Evolutionary conservation across 2,888 invertebrate species (phyloP).

Genomic region (Phania funesta): DNA sequence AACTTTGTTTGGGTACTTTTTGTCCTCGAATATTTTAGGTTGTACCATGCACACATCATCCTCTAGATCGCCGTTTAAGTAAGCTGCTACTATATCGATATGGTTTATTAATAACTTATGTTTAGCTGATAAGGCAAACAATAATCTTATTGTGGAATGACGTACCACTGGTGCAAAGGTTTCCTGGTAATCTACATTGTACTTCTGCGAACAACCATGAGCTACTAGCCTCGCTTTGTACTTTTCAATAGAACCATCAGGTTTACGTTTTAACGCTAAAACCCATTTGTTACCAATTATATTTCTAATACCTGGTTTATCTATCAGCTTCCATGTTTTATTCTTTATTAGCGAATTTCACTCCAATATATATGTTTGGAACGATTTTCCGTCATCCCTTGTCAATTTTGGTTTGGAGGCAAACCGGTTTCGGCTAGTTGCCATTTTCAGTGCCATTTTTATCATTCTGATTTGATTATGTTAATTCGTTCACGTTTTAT

Average conservation of each 20-base stretch:
- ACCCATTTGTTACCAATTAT: too few species aligned
- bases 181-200: conserved; percentile 38
- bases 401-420: too few species aligned
- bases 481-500: too few species aligned
- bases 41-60: neutral
- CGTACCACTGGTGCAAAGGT: conserved; percentile 43
- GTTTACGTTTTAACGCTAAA: too few species aligned
- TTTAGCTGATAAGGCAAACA: conserved; percentile 44
- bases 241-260: too few species aligned
- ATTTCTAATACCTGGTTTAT: neutral
- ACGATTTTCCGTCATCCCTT: too few species aligned
- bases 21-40: neutral
- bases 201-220: conserved; percentile 41
- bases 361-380: too few species aligned
- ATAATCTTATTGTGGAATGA: conserved; percentile 14
- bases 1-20: neutral
- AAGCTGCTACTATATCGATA: neutral
- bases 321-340: neutral
- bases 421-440: too few species aligned
- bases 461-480: too few species aligned
- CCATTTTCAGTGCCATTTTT: too few species aligned
- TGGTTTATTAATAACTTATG: conserved; percentile 3
- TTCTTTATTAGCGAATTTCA: neutral
- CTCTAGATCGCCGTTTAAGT: neutral
- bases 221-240: neutral